Base-by-base conservation (phyloP, 2,797 vertebrate species). In the Gallinago stenura region DNA sequence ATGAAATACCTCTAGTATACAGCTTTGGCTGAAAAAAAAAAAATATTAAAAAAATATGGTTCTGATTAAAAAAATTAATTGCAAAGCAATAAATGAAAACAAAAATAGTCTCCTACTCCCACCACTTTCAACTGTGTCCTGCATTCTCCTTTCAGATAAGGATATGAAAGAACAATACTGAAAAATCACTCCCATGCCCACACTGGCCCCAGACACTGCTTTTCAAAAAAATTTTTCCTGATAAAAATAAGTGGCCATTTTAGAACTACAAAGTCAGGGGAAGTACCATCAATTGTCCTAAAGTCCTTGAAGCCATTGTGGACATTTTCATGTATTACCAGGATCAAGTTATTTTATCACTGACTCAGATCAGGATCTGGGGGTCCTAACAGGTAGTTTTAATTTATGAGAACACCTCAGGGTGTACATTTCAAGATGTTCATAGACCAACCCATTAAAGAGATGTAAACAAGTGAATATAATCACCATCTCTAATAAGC, bases 261-360 rank as follows among this genome's bases (percentile, higher is more conserved):
- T 24, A 66, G 51, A 60, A 60, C 35, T 78, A 14, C 26, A n/a
- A 17, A 45, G 39, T 35, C 26, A 22, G 2, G 8, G 20, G 15
- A 48, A 43, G 30, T 50, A 7, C 7, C 13, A 19, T 11, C 0
- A 0, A 4, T 46, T 64, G 30, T 16, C 66, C 25, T 54, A 0
- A 56, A 25, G 18, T 39, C 37, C 33, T 57, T 43, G 30, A 64
- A n/a, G 10, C 39, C 19, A 6, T 46, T 77, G 20, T 0, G 2
- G 45, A n/a, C 13, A 8, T 43, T 64, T 82, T 64, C 46, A 35
- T 31, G 39, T 14, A 30, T 28, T 72, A 33, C 25, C 13, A 50
- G 51, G 35, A 66, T 12, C 22, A 68, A 31, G 24, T 10, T 54
- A 19, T 68, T 87, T 72, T 80, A 22, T 46, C 64, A 58, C 35